Evolutionary conservation across 2,797 vertebrate genomes (phyloP).

Genomic region (Tenualosa ilisha): DNA sequence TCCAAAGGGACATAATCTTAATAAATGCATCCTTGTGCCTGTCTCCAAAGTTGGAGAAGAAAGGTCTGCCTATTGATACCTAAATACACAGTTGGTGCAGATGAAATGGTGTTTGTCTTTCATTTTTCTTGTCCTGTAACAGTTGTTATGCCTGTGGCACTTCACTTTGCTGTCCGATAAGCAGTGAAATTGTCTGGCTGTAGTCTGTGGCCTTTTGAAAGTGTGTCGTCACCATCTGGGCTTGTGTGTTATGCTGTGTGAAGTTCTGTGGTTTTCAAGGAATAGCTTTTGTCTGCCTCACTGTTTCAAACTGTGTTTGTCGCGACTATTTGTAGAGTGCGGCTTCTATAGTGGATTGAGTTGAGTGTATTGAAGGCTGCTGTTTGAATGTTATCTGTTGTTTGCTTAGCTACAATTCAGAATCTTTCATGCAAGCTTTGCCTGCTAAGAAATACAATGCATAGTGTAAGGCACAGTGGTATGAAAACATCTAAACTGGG

Average conservation of each 20-base stretch:
- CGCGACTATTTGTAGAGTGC: neutral
- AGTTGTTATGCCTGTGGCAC: neutral
- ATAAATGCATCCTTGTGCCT: neutral
- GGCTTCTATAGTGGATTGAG: neutral
- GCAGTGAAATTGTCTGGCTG: neutral
- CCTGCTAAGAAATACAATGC: neutral
- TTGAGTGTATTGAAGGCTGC: neutral
- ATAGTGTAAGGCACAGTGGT: neutral
- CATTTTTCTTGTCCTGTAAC: neutral
- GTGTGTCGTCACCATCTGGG: neutral
- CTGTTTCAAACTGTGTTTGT: neutral
- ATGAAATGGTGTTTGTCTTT: neutral
- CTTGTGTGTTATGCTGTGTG: neutral
- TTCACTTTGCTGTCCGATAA: neutral
- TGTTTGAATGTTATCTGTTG: neutral
- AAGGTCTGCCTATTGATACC: neutral
- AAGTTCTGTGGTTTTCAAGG: neutral
- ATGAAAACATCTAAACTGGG: neutral
- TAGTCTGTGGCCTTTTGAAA: neutral
- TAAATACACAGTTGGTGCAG: neutral
- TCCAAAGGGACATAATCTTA: neutral
- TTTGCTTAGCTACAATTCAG: neutral
- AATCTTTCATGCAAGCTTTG: neutral
- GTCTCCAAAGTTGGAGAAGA: neutral
- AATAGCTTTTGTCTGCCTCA: neutral